Conservation (phyloP, 2,888 invertebrate species). For the Microplitis manilae region DNA sequence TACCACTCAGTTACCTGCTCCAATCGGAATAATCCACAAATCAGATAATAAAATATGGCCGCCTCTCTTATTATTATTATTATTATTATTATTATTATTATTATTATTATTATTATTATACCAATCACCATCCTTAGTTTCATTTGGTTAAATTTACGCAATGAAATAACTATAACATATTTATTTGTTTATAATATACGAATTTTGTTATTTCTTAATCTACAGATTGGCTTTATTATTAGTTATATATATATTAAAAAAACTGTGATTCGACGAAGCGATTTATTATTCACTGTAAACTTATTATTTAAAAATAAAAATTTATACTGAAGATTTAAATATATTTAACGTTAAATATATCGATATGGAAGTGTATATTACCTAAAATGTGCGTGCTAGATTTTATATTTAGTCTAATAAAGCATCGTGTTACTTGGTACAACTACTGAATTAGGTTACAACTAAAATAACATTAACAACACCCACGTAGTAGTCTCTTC, state of each 20-base stretch:
- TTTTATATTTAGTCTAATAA: constrained; percentile 69
- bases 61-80: constrained; percentile 21
- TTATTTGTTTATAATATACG: no score
- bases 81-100: not conserved
- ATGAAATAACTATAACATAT: no score
- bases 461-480: constrained; percentile 64
- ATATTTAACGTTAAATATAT: no score
- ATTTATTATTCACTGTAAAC: no score
- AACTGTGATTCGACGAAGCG: no score
- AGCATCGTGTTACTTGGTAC: constrained; percentile 66
- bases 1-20: constrained; percentile 48
- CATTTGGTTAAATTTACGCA: no score
- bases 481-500: constrained; percentile 51
- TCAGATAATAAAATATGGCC: constrained; percentile 60
- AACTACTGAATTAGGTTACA: constrained; percentile 70
- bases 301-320: no score
- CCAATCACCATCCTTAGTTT: constrained; percentile 1
- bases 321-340: no score
- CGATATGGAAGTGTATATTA: constrained; percentile 48
- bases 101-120: not conserved
- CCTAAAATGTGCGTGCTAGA: constrained; percentile 64
- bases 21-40: constrained; percentile 60
- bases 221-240: no score
- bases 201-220: no score
- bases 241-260: no score